Base-by-base conservation (phyloP, 2,888 invertebrate species). In the Mylabris sibirica region DNA sequence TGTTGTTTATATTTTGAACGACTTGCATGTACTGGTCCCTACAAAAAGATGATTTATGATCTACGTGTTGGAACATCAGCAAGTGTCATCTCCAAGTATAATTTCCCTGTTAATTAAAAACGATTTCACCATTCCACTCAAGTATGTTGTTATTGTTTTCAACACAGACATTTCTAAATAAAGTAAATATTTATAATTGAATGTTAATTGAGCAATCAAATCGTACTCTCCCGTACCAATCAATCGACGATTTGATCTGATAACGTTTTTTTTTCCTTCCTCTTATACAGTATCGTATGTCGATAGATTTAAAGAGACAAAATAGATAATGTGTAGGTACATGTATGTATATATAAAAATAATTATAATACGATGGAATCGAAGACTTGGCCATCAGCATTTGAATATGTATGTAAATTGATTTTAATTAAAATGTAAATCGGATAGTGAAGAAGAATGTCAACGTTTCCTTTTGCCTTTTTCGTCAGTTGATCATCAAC, bases 391-490 rank as follows among this genome's bases (percentile, higher is more conserved):
- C 38, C 65, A 69, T 73, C 73, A 71, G 70, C 72, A 75, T 74
- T 75, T 69, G 72, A 71, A 72, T 76, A 74, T 74, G 70, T 76
- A 74, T 75, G 74, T 70, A 70, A 76, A 76, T 74, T 63, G 60
- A 57, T 60, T 53, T 59, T 73, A 75, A 74, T 76, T 76, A 74
- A 75, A 73, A 75, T 75, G 73, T 68, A 72, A 73, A 75, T 75
- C 57, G 68, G 53, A 57, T 20, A 11, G 12, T 20, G 8, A 8
- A 44, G 44, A 44, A 44, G 44, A 44, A 44, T 8, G 44, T 44
- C 44, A 44, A 44, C 44, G n/a, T 44, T 60, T 60, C 67, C 65
- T 57, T 70, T 57, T 57, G 57, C 57, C 57, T 57, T 57, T 57
- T 57, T 57, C 57, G 57, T 57, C 12, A 57, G 14, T 57, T 26